Evolutionary conservation across 2,797 vertebrate species (phyloP), one percentile per base, ranked within the genome.

Genomic region (Paratrypauchen microcephalus): DNA sequence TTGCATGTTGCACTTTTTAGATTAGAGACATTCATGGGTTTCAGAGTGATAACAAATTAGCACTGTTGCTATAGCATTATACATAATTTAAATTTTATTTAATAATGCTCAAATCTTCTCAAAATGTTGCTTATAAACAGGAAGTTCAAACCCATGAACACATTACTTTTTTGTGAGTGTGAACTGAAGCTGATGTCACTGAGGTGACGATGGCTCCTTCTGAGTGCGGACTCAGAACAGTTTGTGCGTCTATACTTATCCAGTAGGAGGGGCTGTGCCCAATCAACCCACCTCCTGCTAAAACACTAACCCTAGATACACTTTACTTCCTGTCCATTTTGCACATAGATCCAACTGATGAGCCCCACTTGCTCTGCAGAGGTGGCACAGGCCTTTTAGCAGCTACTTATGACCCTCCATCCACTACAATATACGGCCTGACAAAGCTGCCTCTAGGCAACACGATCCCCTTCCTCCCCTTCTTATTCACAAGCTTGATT

Each of bases 331-430:
- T 88, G 75, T 76, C 60, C 73, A 81, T 77, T 84, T 76, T 83
- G 65, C 71, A 58, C 69, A 72, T 68, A 59, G 63, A 61, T 56
- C 77, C 76, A 73, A 73, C 68, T 88, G 87, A 88, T 90, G 85
- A 88, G 86, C 81, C 83, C 86, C 88, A 90, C 80, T 81, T 57
- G 63, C 75, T 79, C 78, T 82, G 73, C 71, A 72, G 84, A 87
- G 89, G 86, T 91, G 90, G 85, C 84, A 89, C 83, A 88, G 90
- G 87, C 81, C 89, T 92, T 90, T 91, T 91, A 88, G 89, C 89
- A 84, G 79, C 83, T 87, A 83, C 87, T 87, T 86, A 91, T 87
- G 86, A 88, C 82, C 80, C 85, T 86, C 82, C 71, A 76, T 75
- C 72, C 74, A 52, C 72, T 47, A 80, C 83, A 88, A 86, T 82